These are phyloP conservation scores for Gyps fulvus DNA, from an alignment of 2,113 vertebrate genomes.

Conservation along the genomic window DNA sequence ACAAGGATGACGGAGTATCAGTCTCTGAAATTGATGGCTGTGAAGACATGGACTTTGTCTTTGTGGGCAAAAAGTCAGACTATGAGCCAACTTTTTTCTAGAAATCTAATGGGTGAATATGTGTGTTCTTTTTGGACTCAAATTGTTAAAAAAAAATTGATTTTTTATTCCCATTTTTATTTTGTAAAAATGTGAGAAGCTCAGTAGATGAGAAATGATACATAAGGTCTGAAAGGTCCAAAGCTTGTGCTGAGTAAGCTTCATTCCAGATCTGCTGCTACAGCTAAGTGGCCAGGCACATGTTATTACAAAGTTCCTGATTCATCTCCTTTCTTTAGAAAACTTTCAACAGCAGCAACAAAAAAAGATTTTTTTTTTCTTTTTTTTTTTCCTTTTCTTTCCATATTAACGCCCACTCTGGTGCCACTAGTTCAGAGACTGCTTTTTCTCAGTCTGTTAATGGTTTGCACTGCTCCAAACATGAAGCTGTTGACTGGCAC, in stretches of 20 bases:
- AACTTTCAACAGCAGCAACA: background rate
- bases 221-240: constrained; percentile 30
- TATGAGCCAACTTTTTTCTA: background rate
- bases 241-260: constrained; percentile 22
- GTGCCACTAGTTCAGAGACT: background rate
- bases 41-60: background rate
- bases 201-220: constrained; percentile 25
- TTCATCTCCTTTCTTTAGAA: constrained; percentile 45
- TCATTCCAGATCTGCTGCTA: constrained; percentile 5
- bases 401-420: background rate
- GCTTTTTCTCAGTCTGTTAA: background rate
- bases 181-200: background rate
- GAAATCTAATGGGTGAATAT: background rate
- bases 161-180: background rate
- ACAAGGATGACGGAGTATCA: background rate
- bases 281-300: background rate
- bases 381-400: background rate
- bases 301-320: constrained; percentile 32
- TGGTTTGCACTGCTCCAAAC: background rate
- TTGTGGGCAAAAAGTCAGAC: background rate
- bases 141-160: background rate
- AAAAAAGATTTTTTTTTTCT: background rate
- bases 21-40: constrained; percentile 28
- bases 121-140: background rate
- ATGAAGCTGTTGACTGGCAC: background rate